Base-by-base conservation (phyloP, 2,113 vertebrate genomes). In the Rhinolophus sinicus region DNA sequence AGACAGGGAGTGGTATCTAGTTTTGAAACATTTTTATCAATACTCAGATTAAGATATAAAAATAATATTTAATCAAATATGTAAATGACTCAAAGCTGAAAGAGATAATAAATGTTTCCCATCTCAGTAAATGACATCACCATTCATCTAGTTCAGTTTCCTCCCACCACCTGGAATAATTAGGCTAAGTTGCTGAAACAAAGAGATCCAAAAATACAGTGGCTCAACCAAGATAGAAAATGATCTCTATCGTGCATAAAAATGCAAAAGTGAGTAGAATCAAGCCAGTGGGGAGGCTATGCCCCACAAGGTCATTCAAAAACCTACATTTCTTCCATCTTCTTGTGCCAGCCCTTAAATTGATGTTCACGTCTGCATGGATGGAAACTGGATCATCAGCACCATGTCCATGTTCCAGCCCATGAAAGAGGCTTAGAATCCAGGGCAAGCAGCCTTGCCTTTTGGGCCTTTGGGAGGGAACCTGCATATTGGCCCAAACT, bases 11-110 rank as follows among this genome's bases (percentile, higher is more conserved):
- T 2, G 8, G 28, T 44, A 58, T 60, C 44, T 75, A 88, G n/a
- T 83, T 96, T 91, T 88, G 35, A 95, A 94, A 76, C 12, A 88
- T 81, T 93, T 94, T 78, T 77, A 88, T 88, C 26, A 83, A 58
- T 91, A 85, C 11, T 78, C 30, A 87, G 80, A 73, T 76, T 91
- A 91, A 84, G 1, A 77, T 44, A 85, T 80, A 93, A 82, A 70
- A 90, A 93, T 69, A 64, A 76, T 75, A 91, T 94, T 81, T 88
- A 88, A 76, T 80, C 35, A 81, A 83, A 70, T 52, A 76, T 88
- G n/a, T 75, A 76, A 88, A 75, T 80, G 35, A 75, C 33, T 88
- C 80, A 93, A 91, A 85, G 44, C 52, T 77, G 44, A 96, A 83
- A 91, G 72, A 70, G 60, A 88, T 54, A 24, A 83, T 77, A 54